phyloP scores from a whole-genome alignment of 2,797 vertebrate species.

The Setipinna tenuifilis region DNA sequence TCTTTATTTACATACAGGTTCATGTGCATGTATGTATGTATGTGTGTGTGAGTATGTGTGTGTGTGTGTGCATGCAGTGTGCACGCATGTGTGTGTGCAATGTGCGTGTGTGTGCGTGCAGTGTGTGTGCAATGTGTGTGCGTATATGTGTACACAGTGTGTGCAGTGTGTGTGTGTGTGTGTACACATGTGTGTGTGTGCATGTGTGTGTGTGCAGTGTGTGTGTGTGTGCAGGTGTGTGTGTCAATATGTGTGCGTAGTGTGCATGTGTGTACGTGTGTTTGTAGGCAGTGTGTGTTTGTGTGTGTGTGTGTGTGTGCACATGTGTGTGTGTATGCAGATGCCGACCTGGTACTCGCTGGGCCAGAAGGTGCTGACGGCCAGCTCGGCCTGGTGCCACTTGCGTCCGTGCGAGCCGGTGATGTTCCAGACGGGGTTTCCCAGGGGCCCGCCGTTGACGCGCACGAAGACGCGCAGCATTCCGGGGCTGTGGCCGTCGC shows the following conservation, averaged over 20 bases:
- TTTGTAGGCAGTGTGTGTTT: not conserved
- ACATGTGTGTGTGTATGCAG: not conserved
- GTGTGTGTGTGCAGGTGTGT: not conserved
- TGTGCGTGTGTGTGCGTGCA: not conserved
- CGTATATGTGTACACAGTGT: not conserved
- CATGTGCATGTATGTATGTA: not conserved
- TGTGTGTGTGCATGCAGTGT: not conserved
- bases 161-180: not conserved
- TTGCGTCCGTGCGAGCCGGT: constrained; percentile 87
- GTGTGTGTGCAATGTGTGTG: not conserved
- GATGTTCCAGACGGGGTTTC: constrained; percentile 89
- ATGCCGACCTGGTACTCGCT: constrained; percentile 90
- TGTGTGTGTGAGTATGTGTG: not conserved
- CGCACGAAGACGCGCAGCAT: constrained; percentile 84
- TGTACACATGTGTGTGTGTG: not conserved
- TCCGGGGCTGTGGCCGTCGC: constrained; percentile 90
- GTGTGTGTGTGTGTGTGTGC: not conserved
- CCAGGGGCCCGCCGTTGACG: constrained; percentile 85
- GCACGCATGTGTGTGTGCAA: too few relatives aligned
- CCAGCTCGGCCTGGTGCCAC: constrained; percentile 94
- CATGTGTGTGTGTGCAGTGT: not conserved
- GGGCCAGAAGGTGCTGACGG: constrained; percentile 96
- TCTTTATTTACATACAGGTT: too few relatives aligned
- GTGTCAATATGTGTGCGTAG: not conserved
- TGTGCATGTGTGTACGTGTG: not conserved